phyloP scores from a whole-genome alignment of 2,888 invertebrate species.

The Molorchus minor region DNA sequence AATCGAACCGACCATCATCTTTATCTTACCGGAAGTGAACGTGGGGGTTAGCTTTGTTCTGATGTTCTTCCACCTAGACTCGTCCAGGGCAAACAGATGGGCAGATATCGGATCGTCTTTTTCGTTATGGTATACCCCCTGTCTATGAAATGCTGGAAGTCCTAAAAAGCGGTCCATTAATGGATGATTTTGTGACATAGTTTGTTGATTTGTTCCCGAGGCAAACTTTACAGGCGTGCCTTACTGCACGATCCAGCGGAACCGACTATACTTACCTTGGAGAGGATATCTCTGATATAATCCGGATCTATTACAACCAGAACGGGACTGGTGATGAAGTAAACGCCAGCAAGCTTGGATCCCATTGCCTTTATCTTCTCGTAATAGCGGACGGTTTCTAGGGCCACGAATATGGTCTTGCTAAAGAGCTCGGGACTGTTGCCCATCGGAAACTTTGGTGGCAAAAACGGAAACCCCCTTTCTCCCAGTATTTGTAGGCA shows the following conservation, averaged over 20 bases:
- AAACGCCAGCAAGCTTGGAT: constrained; percentile 33
- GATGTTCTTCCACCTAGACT: constrained; percentile 69
- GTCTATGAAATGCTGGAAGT: constrained; percentile 44
- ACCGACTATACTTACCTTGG: constrained; percentile 41
- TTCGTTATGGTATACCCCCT: constrained; percentile 52
- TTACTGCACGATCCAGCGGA: no score
- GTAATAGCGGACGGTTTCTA: constrained; percentile 32
- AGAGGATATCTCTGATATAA: constrained; percentile 41
- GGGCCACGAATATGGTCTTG: constrained; percentile 24
- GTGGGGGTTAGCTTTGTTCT: constrained; percentile 70
- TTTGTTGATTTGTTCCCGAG: neutral
- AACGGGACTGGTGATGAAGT: constrained; percentile 31
- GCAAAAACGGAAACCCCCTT: constrained; percentile 40
- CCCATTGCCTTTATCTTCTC: constrained; percentile 28
- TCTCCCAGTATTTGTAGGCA: constrained; percentile 45
- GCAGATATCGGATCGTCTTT: constrained; percentile 59
- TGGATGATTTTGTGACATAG: neutral
- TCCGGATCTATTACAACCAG: constrained; percentile 46
- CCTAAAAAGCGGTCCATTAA: constrained; percentile 25
- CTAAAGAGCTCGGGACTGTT: constrained; percentile 34
- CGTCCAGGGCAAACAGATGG: constrained; percentile 67
- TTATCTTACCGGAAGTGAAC: constrained; percentile 63
- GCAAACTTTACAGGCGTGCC: no score
- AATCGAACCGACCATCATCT: constrained; percentile 58
- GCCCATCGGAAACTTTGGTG: constrained; percentile 51